Evolutionary conservation across 2,113 vertebrate genomes (phyloP).

Genomic region (Rhea pennata): DNA sequence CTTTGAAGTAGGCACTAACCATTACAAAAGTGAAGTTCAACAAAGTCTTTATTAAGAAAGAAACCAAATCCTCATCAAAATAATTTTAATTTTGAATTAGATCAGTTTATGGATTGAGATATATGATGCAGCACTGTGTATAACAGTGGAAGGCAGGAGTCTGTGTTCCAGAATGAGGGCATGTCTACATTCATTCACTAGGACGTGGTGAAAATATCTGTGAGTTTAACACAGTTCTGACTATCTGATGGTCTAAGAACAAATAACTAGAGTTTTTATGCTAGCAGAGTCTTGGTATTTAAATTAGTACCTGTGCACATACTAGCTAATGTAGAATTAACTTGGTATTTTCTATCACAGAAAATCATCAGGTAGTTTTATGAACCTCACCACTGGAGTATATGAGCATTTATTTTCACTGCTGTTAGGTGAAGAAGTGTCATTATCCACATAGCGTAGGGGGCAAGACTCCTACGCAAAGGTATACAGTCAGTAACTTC

Average conservation of each 20-base stretch:
- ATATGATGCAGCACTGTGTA: not conserved
- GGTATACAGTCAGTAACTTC: not conserved
- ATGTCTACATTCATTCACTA: not conserved
- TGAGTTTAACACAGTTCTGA: not conserved
- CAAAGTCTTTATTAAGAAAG: not conserved
- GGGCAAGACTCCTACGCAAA: not conserved
- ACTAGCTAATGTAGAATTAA: not conserved
- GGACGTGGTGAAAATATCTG: not conserved
- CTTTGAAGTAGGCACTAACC: not conserved
- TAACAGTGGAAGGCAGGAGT: not conserved
- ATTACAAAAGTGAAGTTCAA: not conserved
- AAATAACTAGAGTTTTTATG: not conserved
- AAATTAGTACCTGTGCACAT: not conserved
- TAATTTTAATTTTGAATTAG: not conserved
- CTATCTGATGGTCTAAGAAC: not conserved
- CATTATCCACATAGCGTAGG: not conserved
- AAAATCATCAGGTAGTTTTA: not conserved
- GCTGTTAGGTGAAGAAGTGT: not conserved
- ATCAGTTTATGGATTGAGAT: not conserved
- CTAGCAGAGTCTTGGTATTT: not conserved
- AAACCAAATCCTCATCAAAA: not conserved
- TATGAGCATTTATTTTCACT: not conserved
- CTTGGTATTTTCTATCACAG: not conserved
- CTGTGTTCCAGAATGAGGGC: not conserved
- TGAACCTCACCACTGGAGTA: not conserved